Percentiles rank a stretch among this genome's conserved stretches.
phyloP scores from a whole-genome alignment of 2,113 vertebrate species.

The Calyptommatus sinebrachiatus region DNA sequence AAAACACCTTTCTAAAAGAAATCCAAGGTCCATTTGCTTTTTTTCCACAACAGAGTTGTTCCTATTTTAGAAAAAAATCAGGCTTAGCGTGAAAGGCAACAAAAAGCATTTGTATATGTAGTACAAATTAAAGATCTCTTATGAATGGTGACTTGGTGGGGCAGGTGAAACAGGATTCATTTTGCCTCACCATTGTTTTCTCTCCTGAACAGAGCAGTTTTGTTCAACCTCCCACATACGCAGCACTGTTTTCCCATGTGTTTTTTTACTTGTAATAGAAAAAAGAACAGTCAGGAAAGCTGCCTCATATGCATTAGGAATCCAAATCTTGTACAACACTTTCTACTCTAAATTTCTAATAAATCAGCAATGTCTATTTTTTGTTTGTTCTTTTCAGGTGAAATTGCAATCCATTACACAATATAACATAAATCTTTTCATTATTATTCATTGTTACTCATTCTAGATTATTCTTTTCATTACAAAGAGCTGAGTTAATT shows the following conservation, averaged over 20 bases:
- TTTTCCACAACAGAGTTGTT: no score
- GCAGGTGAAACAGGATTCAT: not conserved
- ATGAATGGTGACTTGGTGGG: not conserved
- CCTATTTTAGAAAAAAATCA: no score
- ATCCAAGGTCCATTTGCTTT: no score
- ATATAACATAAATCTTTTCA: slow-evolving; percentile 25
- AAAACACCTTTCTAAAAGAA: no score
- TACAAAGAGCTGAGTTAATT: slow-evolving; percentile 12
- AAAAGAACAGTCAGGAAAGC: not conserved
- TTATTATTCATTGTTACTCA: not conserved
- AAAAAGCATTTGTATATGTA: not conserved
- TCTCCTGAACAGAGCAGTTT: not conserved
- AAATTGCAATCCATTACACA: slow-evolving; percentile 8
- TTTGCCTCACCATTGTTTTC: not conserved
- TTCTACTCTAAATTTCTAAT: not conserved
- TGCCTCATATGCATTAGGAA: not conserved
- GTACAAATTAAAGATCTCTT: not conserved
- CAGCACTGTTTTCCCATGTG: not conserved
- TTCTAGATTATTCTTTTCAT: slow-evolving; percentile 13
- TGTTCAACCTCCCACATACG: not conserved
- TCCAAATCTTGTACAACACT: not conserved
- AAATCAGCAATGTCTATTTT: slow-evolving; percentile 8
- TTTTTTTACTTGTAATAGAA: not conserved
- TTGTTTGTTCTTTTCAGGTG: slow-evolving; percentile 21
- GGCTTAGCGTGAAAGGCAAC: no score